Evolutionary conservation across 1,140 invertebrate species (phyloP), one percentile per base, ranked within the genome.

Genomic region (Drosophila parvula): DNA sequence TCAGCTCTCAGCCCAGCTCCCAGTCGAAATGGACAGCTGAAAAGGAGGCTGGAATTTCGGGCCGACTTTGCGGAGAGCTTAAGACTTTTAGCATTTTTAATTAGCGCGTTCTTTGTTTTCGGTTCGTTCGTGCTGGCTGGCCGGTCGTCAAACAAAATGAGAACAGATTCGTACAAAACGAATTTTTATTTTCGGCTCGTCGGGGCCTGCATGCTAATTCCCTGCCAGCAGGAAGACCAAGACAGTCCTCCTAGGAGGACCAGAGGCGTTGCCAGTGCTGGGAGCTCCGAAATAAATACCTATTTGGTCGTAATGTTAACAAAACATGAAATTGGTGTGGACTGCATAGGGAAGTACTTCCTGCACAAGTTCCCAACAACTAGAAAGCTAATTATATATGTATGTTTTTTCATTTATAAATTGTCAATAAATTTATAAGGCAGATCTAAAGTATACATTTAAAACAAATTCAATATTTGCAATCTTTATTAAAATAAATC

Each of bases 61-160:
- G 56, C 69, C 63, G 74, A 68, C 41, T 69, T 40, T 45, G 67
- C 32, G 40, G 74, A 77, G 59, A 89, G 83, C 83, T 86, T 84
- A 89, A 88, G 80, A 88, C 83, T 84, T 73, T 89, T 79, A 90
- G 81, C 86, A 90, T 90, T 90, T 90, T 90, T 90, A 90, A 90
- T 90, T 90, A 90, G 86, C 86, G 86, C 86, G 71, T 77, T 74
- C 86, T 90, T 90, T 90, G 86, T 90, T 90, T 90, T 90, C 85
- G 79, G 81, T 85, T 90, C 86, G 86, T 80, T 90, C 63, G 67
- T 55, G 70, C 34, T 34, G 69, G 22, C 22, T 22, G 69, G 70
- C 34, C 28, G 69, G 40, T 30, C 74, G 40, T 57, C 60, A 30
- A 64, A 58, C 73, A 75, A 75, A 75, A 65, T 34, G 59, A 65